Percentiles rank a stretch among this genome's conserved stretches.
Evolutionary conservation across 2,113 vertebrate genomes (phyloP).

Genomic region (Gopherus flavomarginatus): DNA sequence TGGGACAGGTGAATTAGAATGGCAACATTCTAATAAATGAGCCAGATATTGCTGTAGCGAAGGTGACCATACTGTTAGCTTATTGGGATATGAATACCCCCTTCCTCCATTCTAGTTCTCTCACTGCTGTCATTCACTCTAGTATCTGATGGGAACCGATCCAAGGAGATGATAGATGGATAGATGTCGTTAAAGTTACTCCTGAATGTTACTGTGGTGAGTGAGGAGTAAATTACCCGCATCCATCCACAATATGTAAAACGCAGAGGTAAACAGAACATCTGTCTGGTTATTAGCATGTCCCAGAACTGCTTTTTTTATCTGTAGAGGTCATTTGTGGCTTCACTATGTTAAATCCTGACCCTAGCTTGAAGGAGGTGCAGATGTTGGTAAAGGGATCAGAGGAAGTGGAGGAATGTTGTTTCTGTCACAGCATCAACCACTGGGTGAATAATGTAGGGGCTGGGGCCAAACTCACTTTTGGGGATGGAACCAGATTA

Average conservation of each 20-base stretch:
- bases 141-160: background rate
- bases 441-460: background rate
- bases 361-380: background rate
- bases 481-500: slow-evolving; percentile 62
- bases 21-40: background rate
- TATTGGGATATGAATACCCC: background rate
- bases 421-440: background rate
- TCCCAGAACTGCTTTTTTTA: background rate
- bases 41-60: background rate
- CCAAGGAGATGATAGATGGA: background rate
- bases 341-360: background rate
- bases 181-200: background rate
- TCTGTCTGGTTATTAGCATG: background rate
- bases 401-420: background rate
- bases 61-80: too few relatives aligned
- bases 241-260: background rate
- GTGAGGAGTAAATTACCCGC: rapidly evolving
- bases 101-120: background rate
- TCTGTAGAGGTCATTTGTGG: background rate
- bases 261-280: background rate
- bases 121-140: background rate
- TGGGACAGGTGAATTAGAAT: background rate
- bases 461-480: slow-evolving; percentile 33
- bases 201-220: background rate
- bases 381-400: background rate